Evolutionary conservation across 1,140 invertebrate species (phyloP).

Genomic region (Periplaneta americana): DNA sequence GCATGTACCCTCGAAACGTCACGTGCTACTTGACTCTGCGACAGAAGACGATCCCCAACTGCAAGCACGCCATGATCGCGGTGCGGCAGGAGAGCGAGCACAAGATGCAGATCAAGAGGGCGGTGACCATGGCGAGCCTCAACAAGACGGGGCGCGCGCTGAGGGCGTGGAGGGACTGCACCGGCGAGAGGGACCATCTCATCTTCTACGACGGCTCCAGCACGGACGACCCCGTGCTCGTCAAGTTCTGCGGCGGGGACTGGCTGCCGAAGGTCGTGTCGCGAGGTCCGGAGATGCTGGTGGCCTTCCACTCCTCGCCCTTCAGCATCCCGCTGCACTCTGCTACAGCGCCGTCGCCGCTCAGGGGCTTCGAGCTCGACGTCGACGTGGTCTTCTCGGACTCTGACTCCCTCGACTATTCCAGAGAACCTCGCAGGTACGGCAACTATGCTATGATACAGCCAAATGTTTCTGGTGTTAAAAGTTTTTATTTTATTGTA

Average conservation of each 20-base stretch:
- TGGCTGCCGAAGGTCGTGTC: slow-evolving; percentile 68
- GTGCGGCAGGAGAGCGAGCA: slow-evolving; percentile 65
- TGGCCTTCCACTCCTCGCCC: slow-evolving; percentile 62
- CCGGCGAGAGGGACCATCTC: slow-evolving; percentile 70
- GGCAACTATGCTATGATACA: no score
- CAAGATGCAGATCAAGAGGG: slow-evolving; percentile 35
- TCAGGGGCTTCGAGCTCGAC: slow-evolving; percentile 74
- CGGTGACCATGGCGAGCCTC: slow-evolving; percentile 15
- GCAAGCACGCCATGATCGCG: slow-evolving; percentile 84
- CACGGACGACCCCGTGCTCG: slow-evolving; percentile 70
- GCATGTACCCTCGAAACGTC: slow-evolving; percentile 83
- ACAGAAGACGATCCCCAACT: slow-evolving; percentile 76
- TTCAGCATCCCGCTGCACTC: slow-evolving; percentile 63
- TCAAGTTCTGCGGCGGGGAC: slow-evolving; percentile 82
- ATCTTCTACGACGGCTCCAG: slow-evolving; percentile 81
- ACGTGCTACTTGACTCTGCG: slow-evolving; percentile 75
- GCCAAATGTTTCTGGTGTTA: no score
- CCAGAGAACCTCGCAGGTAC: slow-evolving; percentile 45
- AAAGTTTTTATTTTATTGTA: no score
- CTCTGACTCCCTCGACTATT: slow-evolving; percentile 69
- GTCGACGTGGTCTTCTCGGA: slow-evolving; percentile 83
- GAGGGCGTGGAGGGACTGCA: slow-evolving; percentile 76
- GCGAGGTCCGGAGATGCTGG: slow-evolving; percentile 73
- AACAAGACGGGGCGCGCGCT: slow-evolving; percentile 43
- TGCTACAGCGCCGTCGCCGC: slow-evolving; percentile 47